A percentile compares a stretch with the other conserved stretches of the same genome.
phyloP scores from a whole-genome alignment of 2,888 invertebrate species.

The Aproaerema taeniolella region DNA sequence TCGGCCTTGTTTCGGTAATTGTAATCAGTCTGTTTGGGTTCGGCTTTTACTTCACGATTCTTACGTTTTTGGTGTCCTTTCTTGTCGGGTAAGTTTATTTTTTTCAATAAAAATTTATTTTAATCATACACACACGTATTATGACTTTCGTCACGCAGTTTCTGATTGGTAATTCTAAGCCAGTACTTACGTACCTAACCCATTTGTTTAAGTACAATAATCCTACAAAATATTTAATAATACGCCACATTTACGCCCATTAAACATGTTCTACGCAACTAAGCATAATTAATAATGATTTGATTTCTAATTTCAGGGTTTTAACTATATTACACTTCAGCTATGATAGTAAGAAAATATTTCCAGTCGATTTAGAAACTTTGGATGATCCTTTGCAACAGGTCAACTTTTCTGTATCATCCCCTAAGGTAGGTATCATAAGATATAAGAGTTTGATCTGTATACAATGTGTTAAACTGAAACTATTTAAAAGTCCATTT shows the following conservation, averaged over 20 bases:
- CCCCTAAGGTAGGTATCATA: conserved; percentile 45
- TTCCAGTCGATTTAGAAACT: conserved; percentile 54
- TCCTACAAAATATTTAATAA: too few species aligned
- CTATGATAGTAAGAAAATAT: conserved; percentile 59
- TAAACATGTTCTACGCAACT: too few species aligned
- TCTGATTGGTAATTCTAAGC: too few species aligned
- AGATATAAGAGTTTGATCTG: too few species aligned
- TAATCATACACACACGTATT: conserved; percentile 10
- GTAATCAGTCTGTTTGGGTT: conserved; percentile 60
- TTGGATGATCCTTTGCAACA: conserved; percentile 68
- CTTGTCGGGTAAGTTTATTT: conserved; percentile 57
- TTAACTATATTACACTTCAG: conserved; percentile 56
- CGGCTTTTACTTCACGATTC: conserved; percentile 53
- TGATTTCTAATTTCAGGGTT: conserved; percentile 40
- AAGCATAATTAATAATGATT: conserved; percentile 1
- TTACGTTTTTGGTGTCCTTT: conserved; percentile 59
- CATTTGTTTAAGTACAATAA: not conserved
- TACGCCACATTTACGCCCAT: conserved; percentile 1
- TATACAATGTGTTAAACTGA: too few species aligned
- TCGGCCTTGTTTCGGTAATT: conserved; percentile 57
- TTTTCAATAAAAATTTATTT: conserved; percentile 14
- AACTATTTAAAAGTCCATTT: too few species aligned
- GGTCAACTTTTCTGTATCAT: conserved; percentile 57
- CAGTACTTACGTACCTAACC: too few species aligned
- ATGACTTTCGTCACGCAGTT: too few species aligned